Percentiles rank a stretch among this genome's conserved stretches.
Evolutionary conservation across 2,797 vertebrate species (phyloP).

Genomic region (Cyclopterus lumpus): DNA sequence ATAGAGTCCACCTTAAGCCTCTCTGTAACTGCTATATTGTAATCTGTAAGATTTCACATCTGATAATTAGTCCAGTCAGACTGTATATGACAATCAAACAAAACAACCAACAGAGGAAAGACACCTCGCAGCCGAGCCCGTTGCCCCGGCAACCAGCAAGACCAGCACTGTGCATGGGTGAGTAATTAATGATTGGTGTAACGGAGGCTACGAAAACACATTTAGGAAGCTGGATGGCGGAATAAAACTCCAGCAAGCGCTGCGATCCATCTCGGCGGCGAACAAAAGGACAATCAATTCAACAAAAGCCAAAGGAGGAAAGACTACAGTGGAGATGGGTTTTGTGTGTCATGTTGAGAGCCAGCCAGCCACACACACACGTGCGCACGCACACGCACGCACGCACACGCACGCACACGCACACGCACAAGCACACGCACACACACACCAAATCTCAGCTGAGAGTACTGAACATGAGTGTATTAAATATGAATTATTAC

Average conservation of each 20-base stretch:
- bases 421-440: neutral
- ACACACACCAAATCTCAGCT: constrained; percentile 5
- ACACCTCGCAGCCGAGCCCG: constrained; percentile 38
- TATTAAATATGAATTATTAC: neutral
- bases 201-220: constrained; percentile 76
- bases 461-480: neutral
- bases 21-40: neutral
- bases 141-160: constrained; percentile 71
- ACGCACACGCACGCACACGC: neutral
- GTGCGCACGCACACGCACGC: neutral
- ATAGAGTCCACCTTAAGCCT: neutral
- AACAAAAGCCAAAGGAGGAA: constrained; percentile 68
- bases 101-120: constrained; percentile 12
- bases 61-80: constrained; percentile 12
- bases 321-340: constrained; percentile 47
- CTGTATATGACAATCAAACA: constrained; percentile 3
- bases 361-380: neutral
- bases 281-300: constrained; percentile 79
- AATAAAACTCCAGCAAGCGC: constrained; percentile 73
- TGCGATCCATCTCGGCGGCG: constrained; percentile 67
- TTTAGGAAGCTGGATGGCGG: constrained; percentile 73
- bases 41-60: constrained; percentile 10
- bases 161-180: constrained; percentile 50
- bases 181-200: constrained; percentile 80
- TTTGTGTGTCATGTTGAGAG: constrained; percentile 34